These are phyloP conservation scores for Eulemur mongoz DNA, from an alignment of 2,797 vertebrate species.

Conservation along the genomic window DNA sequence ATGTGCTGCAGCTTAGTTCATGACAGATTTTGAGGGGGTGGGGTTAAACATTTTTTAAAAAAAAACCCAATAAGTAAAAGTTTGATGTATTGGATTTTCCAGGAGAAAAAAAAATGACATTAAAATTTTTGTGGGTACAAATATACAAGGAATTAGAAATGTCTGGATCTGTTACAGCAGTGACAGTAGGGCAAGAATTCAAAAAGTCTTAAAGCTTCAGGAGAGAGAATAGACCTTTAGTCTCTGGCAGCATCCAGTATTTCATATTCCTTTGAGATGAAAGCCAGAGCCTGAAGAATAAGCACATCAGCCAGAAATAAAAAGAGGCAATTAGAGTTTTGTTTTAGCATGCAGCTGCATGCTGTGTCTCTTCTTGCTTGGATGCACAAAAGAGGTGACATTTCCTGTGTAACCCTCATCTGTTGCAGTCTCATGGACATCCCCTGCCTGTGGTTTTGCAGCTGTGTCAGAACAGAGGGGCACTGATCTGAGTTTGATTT, in stretches of 20 bases:
- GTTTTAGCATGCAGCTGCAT: neutral
- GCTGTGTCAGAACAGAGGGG: neutral
- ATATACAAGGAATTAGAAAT: constrained; percentile 9
- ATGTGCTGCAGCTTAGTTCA: neutral
- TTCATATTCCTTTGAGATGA: constrained; percentile 23
- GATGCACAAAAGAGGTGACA: neutral
- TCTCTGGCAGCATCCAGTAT: neutral
- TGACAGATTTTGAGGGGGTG: neutral
- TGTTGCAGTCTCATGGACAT: neutral
- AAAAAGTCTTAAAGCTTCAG: constrained; percentile 27
- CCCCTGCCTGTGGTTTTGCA: constrained; percentile 41
- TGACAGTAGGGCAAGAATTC: neutral
- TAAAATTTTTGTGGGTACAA: neutral
- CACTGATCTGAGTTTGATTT: constrained; percentile 12
- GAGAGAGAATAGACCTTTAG: neutral
- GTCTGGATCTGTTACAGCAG: neutral
- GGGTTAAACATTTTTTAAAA: neutral
- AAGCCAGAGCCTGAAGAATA: neutral
- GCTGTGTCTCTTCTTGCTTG: neutral
- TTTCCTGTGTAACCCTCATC: constrained; percentile 43
- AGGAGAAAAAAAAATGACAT: neutral
- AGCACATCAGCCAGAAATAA: constrained; percentile 8
- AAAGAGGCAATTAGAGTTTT: constrained; percentile 36
- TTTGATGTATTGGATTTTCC: constrained; percentile 6
- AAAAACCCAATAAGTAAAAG: neutral